Base-by-base conservation (phyloP, 2,888 invertebrate species). In the Zele albiditarsus region DNA sequence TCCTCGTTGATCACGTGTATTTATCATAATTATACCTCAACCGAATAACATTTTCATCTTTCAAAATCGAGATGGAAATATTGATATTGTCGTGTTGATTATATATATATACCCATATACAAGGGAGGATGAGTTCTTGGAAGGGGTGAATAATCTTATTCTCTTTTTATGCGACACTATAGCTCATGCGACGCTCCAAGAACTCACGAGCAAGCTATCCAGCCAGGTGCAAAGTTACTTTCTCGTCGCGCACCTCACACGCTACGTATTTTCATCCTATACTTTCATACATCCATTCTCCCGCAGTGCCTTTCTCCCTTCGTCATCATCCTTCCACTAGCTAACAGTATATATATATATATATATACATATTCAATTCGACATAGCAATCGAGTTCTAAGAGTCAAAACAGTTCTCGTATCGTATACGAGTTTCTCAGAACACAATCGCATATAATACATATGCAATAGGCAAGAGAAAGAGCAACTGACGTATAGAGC, bases 371-470 rank as follows among this genome's bases (percentile, higher is more conserved):
- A 53, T 20, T 6, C 8, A 53, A 20, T 53, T 53, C 20, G 20
- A n/a, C 8, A 53, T 53, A 27, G 33, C 66, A 42, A 16, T 46
- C 31, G 25, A 49, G 31, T 76, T 79, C 77, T 71, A 77, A 78
- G 81, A 80, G 76, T 78, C 74, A 78, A 78, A 78, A 79, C 78
- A 79, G 76, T 78, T 80, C 81, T 79, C 77, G 78, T 81, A 81
- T 81, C 81, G 81, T 80, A 81, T 81, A 80, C 80, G 78, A 81
- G 87, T 85, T 88, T 88, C 88, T 88, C 81, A 85, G 88, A 88
- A 88, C 85, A 88, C 88, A 88, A 88, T 88, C 88, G 88, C 87
- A 85, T 86, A 87, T 88, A 88, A 87, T 87, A 88, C 87, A 88
- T 88, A 87, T 88, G 88, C 87, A 88, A 85, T 84, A 87, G 88